Base-by-base conservation (phyloP, 2,797 vertebrate species). In the Spinus olivaceus region DNA sequence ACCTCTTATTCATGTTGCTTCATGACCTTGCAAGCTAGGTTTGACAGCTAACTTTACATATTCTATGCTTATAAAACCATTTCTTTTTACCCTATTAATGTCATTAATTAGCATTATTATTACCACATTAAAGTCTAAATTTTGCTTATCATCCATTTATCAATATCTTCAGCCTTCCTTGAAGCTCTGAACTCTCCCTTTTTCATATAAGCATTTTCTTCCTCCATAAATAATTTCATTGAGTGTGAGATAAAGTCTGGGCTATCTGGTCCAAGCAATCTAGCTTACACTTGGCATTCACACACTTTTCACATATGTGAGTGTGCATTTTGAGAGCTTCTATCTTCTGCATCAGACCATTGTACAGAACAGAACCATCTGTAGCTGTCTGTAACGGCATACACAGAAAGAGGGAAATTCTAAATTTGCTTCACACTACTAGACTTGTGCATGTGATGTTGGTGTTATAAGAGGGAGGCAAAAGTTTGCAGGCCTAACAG, bases 291-390 rank as follows among this genome's bases (percentile, higher is more conserved):
- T 76, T 88, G 86, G 47, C 54, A 92, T 81, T 91, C 72, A 69
- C n/a, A 64, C 18, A 18, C 35, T 74, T 92, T 74, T n/a, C 81
- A 91, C 76, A 65, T 78, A 82, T 3, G 4, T 70, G 70, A 94
- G 30, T 5, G 1, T 17, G 22, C 20, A 21, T 39, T 57, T 90
- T 20, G 74, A 74, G 41, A 87, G 50, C 46, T 87, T 39, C 69
- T 74, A 69, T 42, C 61, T 83, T 64, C 80, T 94, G 63, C 74
- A 85, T 61, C 74, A 87, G 57, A 83, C 25, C 0, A 0, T 41
- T 78, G 69, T 65, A 77, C 57, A 61, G 72, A 89, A 61, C 39
- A 81, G 79, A 93, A 89, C 76, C 92, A 89, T 89, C 86, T 94
- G 88, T 17, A 96, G 81, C 49, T 39, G 50, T 80, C 39, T 60